phyloP scores from a whole-genome alignment of 1,140 invertebrate genomes.

The Theocolax elegans region DNA sequence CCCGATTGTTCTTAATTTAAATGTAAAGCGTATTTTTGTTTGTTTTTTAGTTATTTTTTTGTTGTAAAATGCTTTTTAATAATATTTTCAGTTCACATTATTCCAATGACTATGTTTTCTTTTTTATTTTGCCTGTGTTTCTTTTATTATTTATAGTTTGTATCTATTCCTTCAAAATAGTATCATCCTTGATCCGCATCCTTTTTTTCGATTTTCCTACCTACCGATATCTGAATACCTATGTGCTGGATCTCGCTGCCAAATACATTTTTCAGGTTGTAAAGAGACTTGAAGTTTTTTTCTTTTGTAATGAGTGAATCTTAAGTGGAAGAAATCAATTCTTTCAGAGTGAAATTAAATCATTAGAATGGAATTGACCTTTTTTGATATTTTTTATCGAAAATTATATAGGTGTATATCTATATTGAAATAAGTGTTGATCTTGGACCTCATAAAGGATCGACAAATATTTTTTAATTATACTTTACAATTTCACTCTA shows the following conservation, averaged over 20 bases:
- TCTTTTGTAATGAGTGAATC: too few species aligned
- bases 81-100: constrained; percentile 70
- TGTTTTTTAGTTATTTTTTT: constrained; percentile 69
- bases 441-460: too few species aligned
- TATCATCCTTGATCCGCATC: constrained; percentile 3
- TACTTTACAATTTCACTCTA: too few species aligned
- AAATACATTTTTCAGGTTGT: too few species aligned
- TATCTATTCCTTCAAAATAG: background rate
- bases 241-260: constrained; percentile 25
- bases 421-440: too few species aligned
- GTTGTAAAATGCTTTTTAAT: constrained; percentile 71
- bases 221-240: background rate
- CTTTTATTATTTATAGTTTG: constrained; percentile 36
- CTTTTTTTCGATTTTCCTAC: background rate
- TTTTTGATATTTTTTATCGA: too few species aligned
- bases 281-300: too few species aligned
- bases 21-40: constrained; percentile 69
- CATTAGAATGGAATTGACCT: too few species aligned
- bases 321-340: too few species aligned
- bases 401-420: too few species aligned
- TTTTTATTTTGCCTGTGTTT: constrained; percentile 52
- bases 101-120: constrained; percentile 55
- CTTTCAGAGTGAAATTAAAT: too few species aligned
- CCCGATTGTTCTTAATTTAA: constrained; percentile 70
- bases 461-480: too few species aligned